Evolutionary conservation across 2,888 invertebrate genomes (phyloP), one percentile per base, ranked within the genome.

Genomic region (Protophormia terraenovae): DNA sequence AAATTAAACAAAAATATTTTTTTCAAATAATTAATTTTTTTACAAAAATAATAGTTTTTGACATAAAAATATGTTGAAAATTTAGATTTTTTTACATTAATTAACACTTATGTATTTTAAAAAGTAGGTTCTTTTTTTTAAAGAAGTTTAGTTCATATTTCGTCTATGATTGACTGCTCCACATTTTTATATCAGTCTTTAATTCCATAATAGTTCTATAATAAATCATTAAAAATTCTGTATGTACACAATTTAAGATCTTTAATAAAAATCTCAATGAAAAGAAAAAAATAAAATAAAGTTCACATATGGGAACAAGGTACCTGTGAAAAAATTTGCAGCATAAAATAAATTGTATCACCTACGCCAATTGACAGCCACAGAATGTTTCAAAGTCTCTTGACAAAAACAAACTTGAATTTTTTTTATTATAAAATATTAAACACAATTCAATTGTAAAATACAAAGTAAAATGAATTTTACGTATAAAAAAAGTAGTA

Each of bases 201-300:
- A 64, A n/a, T 71, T 72, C 64, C 55, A 22, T 58, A n/a, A 73
- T 77, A 66, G 77, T 84, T 81, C 62, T 55, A 78, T 55, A 78
- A 84, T 84, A 81, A 84, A 84, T 84, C 84, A 84, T 81, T 84
- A 72, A 81, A 84, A 72, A 53, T n/a, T n/a, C n/a, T n/a, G n/a
- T n/a, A n/a, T n/a, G n/a, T n/a, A n/a, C n/a, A n/a, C 22, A 66
- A 60, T 67, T 62, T 60, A 41, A 81, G 50, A 78, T 75, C 58
- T 81, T 72, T 84, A 47, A 67, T 35, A 67, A 67, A 80, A 77
- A 84, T 66, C 66, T 76, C 14, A 53, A 27, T 41, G 50, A 53
- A 19, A 29, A n/a, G 7, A 32, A 27, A 67, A 67, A 29, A 32
- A 38, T 45, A 66, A 81, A n/a, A n/a, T n/a, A n/a, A 64, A 53